phyloP scores from a whole-genome alignment of 2,888 invertebrate species.

The Icerya purchasi region DNA sequence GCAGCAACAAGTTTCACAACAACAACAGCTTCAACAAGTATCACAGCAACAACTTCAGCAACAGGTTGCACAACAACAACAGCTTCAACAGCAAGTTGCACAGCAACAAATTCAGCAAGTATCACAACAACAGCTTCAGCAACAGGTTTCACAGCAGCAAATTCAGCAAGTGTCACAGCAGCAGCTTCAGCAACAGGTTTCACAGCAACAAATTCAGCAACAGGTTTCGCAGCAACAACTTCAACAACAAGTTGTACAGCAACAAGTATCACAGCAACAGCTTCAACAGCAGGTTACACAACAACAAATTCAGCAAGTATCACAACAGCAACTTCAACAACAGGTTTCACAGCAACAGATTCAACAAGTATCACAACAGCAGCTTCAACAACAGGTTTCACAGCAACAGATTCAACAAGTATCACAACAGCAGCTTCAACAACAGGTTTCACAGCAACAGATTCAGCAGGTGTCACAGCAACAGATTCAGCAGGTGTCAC shows the following conservation, averaged over 20 bases:
- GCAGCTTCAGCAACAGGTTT: constrained; percentile 19
- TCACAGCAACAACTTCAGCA: constrained; percentile 1
- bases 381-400: constrained; percentile 21
- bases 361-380: constrained; percentile 36
- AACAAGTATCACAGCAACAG: constrained; percentile 31
- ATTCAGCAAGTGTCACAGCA: constrained; percentile 21
- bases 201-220: constrained; percentile 18
- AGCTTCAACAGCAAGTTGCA: constrained; percentile 15
- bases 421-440: constrained; percentile 38
- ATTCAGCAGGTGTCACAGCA: constrained; percentile 29
- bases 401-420: constrained; percentile 31
- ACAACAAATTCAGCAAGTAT: constrained; percentile 35
- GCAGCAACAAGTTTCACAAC: constrained; percentile 16
- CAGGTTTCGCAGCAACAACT: constrained; percentile 1
- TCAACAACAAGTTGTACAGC: constrained; percentile 16
- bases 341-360: constrained; percentile 22
- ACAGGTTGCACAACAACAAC: constrained; percentile 17
- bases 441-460: constrained; percentile 35
- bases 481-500: constrained; percentile 23
- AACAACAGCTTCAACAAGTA: constrained; percentile 11
- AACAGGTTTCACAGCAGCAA: constrained; percentile 22
- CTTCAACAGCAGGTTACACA: constrained; percentile 37
- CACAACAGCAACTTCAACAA: constrained; percentile 36
- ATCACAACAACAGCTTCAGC: constrained; percentile 18
- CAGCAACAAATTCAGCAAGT: constrained; percentile 16